Evolutionary conservation across 35 echinoderm and acorn worm species (phyloP), one percentile per base, ranked within the genome.

Genomic region (Diadema setosum): DNA sequence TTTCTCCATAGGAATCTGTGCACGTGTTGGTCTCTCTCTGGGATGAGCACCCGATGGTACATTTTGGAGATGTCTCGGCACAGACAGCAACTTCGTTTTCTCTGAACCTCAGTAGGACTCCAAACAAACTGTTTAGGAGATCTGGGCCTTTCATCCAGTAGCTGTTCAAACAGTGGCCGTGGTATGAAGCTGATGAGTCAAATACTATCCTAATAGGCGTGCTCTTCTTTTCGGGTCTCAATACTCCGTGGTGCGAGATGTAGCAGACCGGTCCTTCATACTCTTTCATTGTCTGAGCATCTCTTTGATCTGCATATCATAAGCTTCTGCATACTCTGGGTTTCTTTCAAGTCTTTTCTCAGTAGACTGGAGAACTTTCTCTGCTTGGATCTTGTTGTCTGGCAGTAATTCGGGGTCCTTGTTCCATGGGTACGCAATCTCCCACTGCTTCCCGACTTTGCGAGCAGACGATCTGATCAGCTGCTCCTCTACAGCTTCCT

Each of bases 61-160:
- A 94, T 94, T 75, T 94, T 94, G 67, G 87, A 90, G 29, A 94
- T 94, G 75, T 94, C 93, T 40, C n/a, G n/a, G 63, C 87, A 85
- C 40, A 74, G 2, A 89, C 35, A 48, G 92, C 87, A 0, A 89
- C 65, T 44, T 58, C 16, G 78, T 86, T 24, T 81, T 94, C 87
- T 41, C 93, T 11, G 74, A 86, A 94, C 45, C 87, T 61, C 26
- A 94, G 8, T 1, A 91, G 20, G 2, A 94, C 88, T 55, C 93
- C 83, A 81, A 90, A 82, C 37, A 94, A 64, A 16, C 70, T 86
- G 73, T 94, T 94, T 2, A 91, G 74, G 6, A 94, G 56, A 45
- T 94, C 93, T 15, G 87, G 87, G 1, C 87, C 74, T 50, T 93
- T 93, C 25, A 33, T n/a, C 85, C 93, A 95, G 58, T 90, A 90